Evolutionary conservation across 2,113 vertebrate genomes (phyloP), one percentile per base, ranked within the genome.

Genomic region (Butastur rufipennis): DNA sequence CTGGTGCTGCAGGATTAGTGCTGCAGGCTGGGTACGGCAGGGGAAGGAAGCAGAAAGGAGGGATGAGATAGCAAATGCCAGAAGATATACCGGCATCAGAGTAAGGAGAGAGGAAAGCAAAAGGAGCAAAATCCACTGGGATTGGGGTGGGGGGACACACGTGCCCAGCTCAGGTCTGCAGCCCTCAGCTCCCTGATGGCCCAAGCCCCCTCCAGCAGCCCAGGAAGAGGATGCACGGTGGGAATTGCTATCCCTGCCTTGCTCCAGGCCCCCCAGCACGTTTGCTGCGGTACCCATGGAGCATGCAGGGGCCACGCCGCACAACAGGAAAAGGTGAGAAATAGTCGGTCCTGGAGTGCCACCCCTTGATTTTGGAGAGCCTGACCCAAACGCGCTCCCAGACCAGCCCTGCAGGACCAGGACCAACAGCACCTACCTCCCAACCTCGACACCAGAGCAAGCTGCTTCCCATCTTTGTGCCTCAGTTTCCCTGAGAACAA

Each of bases 251-350:
- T 15, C 17, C 50, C 86, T 66, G 59, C 42, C 50, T 55, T 40
- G 11, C 32, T 48, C 21, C 59, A 19, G 32, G 27, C 38, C 32
- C 19, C 26, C 26, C 43, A 2, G 14, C 1, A 5, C 1, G 0
- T 43, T 59, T 8, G 8, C 22, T 3, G 8, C 5, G 11, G 31
- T 13, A 40, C 38, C 32, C 2, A 0, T 6, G 7, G 25, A 61
- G 63, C 40, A 4, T 7, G 6, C n/a, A 11, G 10, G 22, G 47
- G 12, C 16, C 56, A 32, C 3, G 1, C 20, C 14, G 38, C 4
- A 2, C n/a, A n/a, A 36, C 0, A 20, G 55, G 25, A 67, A 40
- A 70, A 55, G 20, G 65, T 21, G 45, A 32, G 26, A 53, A 81
- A 55, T 3, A n/a, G 17, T 21, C 40, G 21, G 2, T 32, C 29